phyloP scores from a whole-genome alignment of 2,797 vertebrate genomes.

The Hippoglossus hippoglossus region DNA sequence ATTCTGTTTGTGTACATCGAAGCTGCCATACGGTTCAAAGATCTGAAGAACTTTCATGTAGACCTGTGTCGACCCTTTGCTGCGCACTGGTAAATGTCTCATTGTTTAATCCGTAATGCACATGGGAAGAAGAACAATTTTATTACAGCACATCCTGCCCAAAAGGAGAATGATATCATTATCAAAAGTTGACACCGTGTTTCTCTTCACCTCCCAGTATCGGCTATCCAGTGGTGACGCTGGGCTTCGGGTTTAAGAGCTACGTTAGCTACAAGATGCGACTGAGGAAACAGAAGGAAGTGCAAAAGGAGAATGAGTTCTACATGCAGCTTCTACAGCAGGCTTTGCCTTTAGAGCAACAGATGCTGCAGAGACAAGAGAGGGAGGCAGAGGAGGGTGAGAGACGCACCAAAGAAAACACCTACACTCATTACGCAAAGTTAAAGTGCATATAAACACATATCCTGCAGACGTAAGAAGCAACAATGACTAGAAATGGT shows the following conservation, averaged over 20 bases:
- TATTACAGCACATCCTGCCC: not conserved
- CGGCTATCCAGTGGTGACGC: conserved; percentile 97
- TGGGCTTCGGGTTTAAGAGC: conserved; percentile 99
- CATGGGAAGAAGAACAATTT: not conserved
- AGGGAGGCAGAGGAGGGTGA: conserved; percentile 96
- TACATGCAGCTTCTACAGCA: conserved; percentile 99
- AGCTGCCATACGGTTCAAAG: conserved; percentile 99
- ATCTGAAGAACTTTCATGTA: conserved; percentile 98
- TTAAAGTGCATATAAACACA: too few relatives aligned
- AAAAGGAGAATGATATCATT: not conserved
- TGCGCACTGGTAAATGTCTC: conserved; percentile 92
- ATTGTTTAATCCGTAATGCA: not conserved
- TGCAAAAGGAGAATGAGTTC: conserved; percentile 99
- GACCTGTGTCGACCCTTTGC: conserved; percentile 98
- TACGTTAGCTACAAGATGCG: conserved; percentile 99
- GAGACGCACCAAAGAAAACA: conserved; percentile 43
- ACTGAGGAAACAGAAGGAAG: conserved; percentile 96
- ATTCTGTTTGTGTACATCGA: conserved; percentile 99
- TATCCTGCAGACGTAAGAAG: not conserved
- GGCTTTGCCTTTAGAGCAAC: conserved; percentile 95
- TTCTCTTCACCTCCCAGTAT: conserved; percentile 83
- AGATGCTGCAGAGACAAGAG: conserved; percentile 97
- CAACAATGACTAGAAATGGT: not conserved
- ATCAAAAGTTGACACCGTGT: not conserved
- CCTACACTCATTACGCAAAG: not conserved